A percentile compares a stretch with the other conserved stretches of the same genome.
Conservation (phyloP, 1,140 invertebrate species). For the Elysia chlorotica region DNA sequence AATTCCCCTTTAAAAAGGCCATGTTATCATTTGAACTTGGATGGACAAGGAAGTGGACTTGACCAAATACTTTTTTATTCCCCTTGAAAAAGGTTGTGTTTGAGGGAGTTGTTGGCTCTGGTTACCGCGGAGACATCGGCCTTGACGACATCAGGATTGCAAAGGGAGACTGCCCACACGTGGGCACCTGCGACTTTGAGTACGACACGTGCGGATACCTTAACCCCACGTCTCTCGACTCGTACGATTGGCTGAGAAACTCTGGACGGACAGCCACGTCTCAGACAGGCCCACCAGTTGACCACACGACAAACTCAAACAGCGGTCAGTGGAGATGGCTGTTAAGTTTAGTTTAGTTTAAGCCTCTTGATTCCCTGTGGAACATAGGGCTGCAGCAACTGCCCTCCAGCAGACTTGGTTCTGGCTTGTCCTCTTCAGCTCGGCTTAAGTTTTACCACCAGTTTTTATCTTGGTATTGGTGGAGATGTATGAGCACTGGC, state of each 20-base stretch:
- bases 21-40: no score
- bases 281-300: slow-evolving; percentile 47
- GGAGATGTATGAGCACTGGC: no score
- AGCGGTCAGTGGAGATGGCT: slow-evolving; percentile 37
- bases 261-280: slow-evolving; percentile 43
- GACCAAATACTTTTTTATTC: no score
- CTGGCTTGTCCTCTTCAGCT: no score
- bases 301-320: slow-evolving; percentile 54
- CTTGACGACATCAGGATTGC: slow-evolving; percentile 52
- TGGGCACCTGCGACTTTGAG: slow-evolving; percentile 57
- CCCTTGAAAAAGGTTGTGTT: slow-evolving; percentile 46
- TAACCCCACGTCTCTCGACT: slow-evolving; percentile 34
- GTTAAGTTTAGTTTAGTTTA: no score
- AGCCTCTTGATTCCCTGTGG: no score
- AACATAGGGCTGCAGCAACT: no score
- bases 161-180: slow-evolving; percentile 36
- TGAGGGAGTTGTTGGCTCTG: slow-evolving; percentile 45
- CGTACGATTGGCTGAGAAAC: slow-evolving; percentile 54
- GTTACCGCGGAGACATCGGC: slow-evolving; percentile 54
- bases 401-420: no score
- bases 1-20: no score
- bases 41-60: no score
- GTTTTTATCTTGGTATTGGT: no score
- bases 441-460: no score
- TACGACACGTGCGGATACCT: slow-evolving; percentile 50